Percentiles rank a stretch among this genome's conserved stretches.
Evolutionary conservation across 1,140 invertebrate species (phyloP).

Genomic region (Bombus superbus): DNA sequence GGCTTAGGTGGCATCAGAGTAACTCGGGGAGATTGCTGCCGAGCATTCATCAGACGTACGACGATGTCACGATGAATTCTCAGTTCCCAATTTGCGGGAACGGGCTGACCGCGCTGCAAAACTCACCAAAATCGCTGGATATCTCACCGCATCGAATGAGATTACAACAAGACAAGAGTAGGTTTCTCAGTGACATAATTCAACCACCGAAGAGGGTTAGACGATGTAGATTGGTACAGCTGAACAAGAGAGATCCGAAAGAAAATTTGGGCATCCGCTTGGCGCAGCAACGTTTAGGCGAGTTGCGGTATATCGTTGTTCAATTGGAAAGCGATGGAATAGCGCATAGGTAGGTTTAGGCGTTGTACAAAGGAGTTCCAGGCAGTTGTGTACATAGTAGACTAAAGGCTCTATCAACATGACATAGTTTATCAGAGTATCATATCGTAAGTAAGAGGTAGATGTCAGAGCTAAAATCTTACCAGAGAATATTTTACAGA

Average conservation of each 20-base stretch:
- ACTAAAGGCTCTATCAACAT: neutral
- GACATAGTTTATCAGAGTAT: too few species aligned
- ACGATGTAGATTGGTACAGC: constrained; percentile 76
- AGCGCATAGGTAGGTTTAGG: constrained; percentile 86
- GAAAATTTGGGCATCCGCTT: constrained; percentile 88
- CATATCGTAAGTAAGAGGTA: neutral
- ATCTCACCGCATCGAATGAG: constrained; percentile 74
- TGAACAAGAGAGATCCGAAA: constrained; percentile 85
- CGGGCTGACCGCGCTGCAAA: constrained; percentile 12
- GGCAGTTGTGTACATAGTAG: too few species aligned
- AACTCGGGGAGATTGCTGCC: constrained; percentile 77
- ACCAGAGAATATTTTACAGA: neutral
- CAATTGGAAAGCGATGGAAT: constrained; percentile 91
- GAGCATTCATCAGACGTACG: constrained; percentile 77
- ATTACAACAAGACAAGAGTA: constrained; percentile 79
- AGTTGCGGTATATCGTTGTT: constrained; percentile 91
- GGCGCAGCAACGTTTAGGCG: constrained; percentile 86
- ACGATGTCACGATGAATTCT: constrained; percentile 51
- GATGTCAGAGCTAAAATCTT: neutral
- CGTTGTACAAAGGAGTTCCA: too few species aligned
- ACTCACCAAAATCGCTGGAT: constrained; percentile 39
- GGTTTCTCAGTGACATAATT: constrained; percentile 79
- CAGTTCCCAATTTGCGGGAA: constrained; percentile 57
- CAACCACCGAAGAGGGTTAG: constrained; percentile 75
- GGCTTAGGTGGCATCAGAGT: constrained; percentile 79